A percentile compares a stretch with the other conserved stretches of the same genome.
These are phyloP conservation scores for Drosophila setosimentum DNA, from an alignment of 2,888 invertebrate species.

Conservation along the genomic window DNA sequence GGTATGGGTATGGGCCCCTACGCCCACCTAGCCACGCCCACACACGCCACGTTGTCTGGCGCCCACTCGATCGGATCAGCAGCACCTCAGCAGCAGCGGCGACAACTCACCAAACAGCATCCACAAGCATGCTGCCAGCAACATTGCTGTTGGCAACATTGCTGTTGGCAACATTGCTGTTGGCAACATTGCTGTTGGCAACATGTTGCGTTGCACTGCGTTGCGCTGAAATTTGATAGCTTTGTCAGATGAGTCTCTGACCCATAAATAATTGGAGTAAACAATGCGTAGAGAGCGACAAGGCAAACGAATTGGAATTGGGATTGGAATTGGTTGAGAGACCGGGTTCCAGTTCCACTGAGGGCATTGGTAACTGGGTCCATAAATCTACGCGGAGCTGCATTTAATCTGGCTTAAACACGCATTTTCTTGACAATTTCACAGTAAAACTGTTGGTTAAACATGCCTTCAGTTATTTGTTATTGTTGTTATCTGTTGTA, in stretches of 20 bases:
- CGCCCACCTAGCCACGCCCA: conserved; percentile 72
- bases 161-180: conserved; percentile 27
- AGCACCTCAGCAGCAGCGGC: conserved; percentile 6
- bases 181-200: conserved; percentile 25
- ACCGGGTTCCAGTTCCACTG: not conserved
- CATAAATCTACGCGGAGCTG: conserved; percentile 68
- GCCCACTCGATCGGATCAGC: conserved; percentile 62
- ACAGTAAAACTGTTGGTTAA: conserved; percentile 66
- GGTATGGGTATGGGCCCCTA: conserved; percentile 18
- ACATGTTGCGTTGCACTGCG: conserved; percentile 29
- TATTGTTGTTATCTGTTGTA: conserved; percentile 15
- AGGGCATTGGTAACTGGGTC: conserved; percentile 26
- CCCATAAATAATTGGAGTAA: conserved; percentile 77
- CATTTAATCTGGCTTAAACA: conserved; percentile 81
- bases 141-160: conserved; percentile 21
- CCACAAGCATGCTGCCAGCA: conserved; percentile 47
- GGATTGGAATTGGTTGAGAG: conserved; percentile 9
- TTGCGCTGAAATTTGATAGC: conserved; percentile 57
- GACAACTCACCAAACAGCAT: conserved; percentile 52
- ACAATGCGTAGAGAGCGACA: conserved; percentile 58
- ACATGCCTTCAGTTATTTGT: conserved; percentile 37
- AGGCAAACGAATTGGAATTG: conserved; percentile 59
- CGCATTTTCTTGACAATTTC: conserved; percentile 81
- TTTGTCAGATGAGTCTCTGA: conserved; percentile 54
- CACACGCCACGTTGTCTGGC: conserved; percentile 16